These are phyloP conservation scores for Lasioglossum figueresi DNA, from an alignment of 2,888 invertebrate species.

Conservation along the genomic window DNA sequence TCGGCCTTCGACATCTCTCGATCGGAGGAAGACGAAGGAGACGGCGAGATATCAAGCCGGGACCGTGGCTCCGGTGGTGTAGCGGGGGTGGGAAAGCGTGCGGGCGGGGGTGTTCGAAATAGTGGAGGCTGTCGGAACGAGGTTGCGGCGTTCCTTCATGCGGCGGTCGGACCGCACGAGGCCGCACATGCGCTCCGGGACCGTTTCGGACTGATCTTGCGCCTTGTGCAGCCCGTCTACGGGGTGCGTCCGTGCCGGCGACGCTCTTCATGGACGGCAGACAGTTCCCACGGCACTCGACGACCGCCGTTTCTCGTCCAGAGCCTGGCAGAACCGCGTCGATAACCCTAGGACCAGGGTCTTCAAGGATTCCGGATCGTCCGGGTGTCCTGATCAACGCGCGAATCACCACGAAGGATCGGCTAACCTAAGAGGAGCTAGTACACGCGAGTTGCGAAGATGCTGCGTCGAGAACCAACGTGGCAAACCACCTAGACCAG, in stretches of 20 bases:
- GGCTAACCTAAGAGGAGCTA: not conserved
- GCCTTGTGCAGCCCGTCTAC: constrained; percentile 58
- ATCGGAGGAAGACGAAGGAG: constrained; percentile 28
- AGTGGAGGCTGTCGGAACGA: constrained; percentile 44
- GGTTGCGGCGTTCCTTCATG: constrained; percentile 68
- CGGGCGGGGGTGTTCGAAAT: not conserved
- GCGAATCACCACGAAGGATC: not conserved
- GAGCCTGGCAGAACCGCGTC: constrained; percentile 18
- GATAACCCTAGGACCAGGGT: constrained; percentile 20
- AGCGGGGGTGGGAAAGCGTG: not conserved
- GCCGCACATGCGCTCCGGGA: constrained; percentile 52
- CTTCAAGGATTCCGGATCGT: not conserved
- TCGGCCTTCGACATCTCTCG: constrained; percentile 43
- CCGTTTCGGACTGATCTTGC: constrained; percentile 53
- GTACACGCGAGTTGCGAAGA: not conserved
- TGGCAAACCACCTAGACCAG: constrained; percentile 12
- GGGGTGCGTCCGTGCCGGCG: constrained; percentile 72
- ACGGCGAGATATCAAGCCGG: not conserved
- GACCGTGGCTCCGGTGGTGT: not conserved
- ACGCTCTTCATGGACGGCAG: constrained; percentile 61
- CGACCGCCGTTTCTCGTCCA: constrained; percentile 45
- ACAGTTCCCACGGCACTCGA: constrained; percentile 56
- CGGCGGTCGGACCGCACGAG: constrained; percentile 58
- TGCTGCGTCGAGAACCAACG: constrained; percentile 42
- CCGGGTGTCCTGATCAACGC: not conserved